phyloP scores from a whole-genome alignment of 2,888 invertebrate species.

The Rhingia campestris region DNA sequence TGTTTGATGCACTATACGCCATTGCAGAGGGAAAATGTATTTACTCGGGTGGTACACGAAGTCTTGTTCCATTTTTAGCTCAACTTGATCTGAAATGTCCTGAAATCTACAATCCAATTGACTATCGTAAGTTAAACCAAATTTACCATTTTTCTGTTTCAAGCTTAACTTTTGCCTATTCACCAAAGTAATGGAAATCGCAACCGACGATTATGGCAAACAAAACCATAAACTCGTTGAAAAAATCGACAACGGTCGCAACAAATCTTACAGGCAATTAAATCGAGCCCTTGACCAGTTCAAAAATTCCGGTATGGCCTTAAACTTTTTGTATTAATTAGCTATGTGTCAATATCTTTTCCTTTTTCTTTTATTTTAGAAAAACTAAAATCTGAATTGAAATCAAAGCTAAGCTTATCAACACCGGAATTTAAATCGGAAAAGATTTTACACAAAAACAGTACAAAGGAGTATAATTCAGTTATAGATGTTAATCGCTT shows the following conservation, averaged over 20 bases:
- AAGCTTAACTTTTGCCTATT: conserved; percentile 1
- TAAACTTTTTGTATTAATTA: not conserved
- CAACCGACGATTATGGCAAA: conserved; percentile 90
- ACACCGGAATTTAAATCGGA: conserved; percentile 29
- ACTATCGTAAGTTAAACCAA: conserved; percentile 87
- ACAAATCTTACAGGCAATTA: conserved; percentile 84
- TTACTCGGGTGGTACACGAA: conserved; percentile 90
- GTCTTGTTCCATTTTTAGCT: conserved; percentile 90
- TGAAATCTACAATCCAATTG: conserved; percentile 94
- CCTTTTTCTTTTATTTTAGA: conserved; percentile 7
- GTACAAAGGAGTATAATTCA: conserved; percentile 48
- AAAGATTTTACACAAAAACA: conserved; percentile 67
- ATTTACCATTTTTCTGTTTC: not conserved
- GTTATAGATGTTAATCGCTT: conserved; percentile 71
- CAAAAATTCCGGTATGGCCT: conserved; percentile 79
- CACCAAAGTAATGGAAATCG: conserved; percentile 89
- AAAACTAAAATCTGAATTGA: conserved; percentile 16
- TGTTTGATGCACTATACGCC: conserved; percentile 95
- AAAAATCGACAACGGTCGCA: conserved; percentile 86
- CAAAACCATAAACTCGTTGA: conserved; percentile 84
- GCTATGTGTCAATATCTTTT: not conserved
- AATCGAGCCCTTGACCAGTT: conserved; percentile 77
- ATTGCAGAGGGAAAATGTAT: conserved; percentile 91
- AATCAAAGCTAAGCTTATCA: conserved; percentile 13
- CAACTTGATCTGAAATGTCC: conserved; percentile 90